phyloP scores from a whole-genome alignment of 2,797 vertebrate species.

The Cossypha heuglini region DNA sequence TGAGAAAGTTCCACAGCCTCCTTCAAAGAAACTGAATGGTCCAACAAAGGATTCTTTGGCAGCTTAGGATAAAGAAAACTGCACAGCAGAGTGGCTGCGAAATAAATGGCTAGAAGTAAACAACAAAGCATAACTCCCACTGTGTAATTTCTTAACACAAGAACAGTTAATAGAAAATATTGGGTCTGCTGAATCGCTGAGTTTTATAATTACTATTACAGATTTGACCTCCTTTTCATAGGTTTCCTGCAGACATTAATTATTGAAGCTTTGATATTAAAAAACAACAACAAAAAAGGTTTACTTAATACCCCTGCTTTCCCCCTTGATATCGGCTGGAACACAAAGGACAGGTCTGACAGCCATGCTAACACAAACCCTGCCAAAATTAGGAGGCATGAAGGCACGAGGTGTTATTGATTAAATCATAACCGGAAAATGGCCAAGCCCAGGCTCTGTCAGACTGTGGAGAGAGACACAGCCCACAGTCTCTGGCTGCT shows the following conservation, averaged over 20 bases:
- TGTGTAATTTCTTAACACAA: not conserved
- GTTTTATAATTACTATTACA: conserved; percentile 9
- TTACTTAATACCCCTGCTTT: not conserved
- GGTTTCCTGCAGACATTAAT: conserved; percentile 29
- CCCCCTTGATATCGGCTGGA: not conserved
- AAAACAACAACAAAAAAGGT: not conserved
- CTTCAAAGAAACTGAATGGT: not conserved
- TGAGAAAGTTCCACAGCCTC: not conserved
- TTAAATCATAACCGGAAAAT: conserved; percentile 34
- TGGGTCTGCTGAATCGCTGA: not conserved
- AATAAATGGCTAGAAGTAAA: not conserved
- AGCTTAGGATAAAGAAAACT: not conserved
- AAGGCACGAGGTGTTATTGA: not conserved
- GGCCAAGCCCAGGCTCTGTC: not conserved
- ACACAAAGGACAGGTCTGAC: conserved; percentile 6
- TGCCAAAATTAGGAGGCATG: conserved; percentile 17
- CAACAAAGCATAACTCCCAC: not conserved
- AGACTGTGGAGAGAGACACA: not conserved
- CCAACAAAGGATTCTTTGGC: not conserved
- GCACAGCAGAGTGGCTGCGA: not conserved
- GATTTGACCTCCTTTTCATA: conserved; percentile 16
- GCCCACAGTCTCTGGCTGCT: not conserved
- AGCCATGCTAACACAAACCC: not conserved
- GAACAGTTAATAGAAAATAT: conserved; percentile 9
- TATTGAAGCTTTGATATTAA: conserved; percentile 6